These are phyloP conservation scores for Lamellibrachia satsuma DNA, from an alignment of 2,888 invertebrate species.

Conservation along the genomic window DNA sequence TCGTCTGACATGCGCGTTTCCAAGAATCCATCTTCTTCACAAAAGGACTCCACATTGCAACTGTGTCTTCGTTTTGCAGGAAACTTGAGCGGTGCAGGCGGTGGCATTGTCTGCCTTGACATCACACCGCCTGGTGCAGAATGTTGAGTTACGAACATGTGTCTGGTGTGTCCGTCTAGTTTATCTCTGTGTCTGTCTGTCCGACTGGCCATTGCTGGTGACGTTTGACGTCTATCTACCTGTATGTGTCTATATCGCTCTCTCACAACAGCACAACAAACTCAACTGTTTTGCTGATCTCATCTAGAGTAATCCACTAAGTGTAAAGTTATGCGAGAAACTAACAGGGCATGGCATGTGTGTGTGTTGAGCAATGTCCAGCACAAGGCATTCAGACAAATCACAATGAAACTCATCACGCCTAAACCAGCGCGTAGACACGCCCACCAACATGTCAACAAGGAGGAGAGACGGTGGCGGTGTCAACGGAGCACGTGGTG, in stretches of 20 bases:
- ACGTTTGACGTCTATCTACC: not conserved
- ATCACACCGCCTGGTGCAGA: not conserved
- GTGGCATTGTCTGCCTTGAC: not conserved
- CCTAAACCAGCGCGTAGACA: not conserved
- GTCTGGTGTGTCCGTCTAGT: not conserved
- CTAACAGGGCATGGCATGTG: not conserved
- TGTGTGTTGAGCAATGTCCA: not conserved
- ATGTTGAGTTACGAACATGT: not conserved
- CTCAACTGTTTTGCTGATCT: not conserved
- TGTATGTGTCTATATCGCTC: not conserved
- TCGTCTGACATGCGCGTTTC: not conserved
- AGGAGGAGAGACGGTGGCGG: not conserved
- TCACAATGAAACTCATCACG: constrained; percentile 13
- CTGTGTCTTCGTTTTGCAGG: not conserved
- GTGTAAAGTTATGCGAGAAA: not conserved
- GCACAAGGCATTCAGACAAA: not conserved
- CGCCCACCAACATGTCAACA: not conserved
- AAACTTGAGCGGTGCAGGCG: not conserved
- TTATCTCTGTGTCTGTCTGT: not conserved
- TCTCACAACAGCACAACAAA: not conserved
- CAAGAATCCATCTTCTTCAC: not conserved
- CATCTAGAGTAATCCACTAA: not conserved
- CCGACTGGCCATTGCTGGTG: not conserved
- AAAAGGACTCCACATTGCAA: constrained; percentile 3
- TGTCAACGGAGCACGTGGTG: not conserved